Percentiles rank a stretch among this genome's conserved stretches.
These are phyloP conservation scores for Lepus timidus DNA, from an alignment of 2,113 vertebrate genomes.

Conservation along the genomic window DNA sequence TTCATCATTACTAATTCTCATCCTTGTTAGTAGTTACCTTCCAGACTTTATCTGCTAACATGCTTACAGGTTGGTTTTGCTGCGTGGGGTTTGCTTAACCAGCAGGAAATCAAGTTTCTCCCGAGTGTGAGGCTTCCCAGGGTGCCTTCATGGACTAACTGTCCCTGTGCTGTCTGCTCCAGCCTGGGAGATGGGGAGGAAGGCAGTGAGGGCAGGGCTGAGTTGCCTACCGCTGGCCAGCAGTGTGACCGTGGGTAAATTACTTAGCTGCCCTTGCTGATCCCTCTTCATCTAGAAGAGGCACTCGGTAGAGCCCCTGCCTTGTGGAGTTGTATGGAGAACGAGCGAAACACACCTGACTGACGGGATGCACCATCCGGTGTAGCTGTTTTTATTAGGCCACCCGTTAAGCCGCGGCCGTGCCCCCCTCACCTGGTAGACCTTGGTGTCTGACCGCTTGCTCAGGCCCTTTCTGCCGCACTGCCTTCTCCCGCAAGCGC, in stretches of 20 bases:
- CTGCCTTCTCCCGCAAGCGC: too few species aligned
- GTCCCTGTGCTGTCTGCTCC: neutral
- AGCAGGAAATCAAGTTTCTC: neutral
- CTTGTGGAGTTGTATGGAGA: neutral
- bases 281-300: conserved; percentile 34
- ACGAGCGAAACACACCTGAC: conserved; percentile 12
- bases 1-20: neutral
- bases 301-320: conserved; percentile 18
- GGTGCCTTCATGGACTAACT: neutral
- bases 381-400: conserved; percentile 5
- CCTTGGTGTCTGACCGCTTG: too few species aligned
- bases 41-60: neutral
- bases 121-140: neutral
- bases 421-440: too few species aligned
- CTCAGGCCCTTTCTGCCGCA: too few species aligned
- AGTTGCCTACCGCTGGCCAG: neutral
- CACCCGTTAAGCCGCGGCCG: too few species aligned
- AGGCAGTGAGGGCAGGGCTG: neutral
- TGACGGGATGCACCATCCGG: neutral
- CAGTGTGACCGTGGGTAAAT: neutral
- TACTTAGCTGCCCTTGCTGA: neutral
- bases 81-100: conserved; percentile 35
- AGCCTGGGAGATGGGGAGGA: neutral
- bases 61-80: conserved; percentile 6
- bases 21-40: neutral